Evolutionary conservation across 1,140 invertebrate species (phyloP), one percentile per base, ranked within the genome.

Genomic region (Drosophila melanica): DNA sequence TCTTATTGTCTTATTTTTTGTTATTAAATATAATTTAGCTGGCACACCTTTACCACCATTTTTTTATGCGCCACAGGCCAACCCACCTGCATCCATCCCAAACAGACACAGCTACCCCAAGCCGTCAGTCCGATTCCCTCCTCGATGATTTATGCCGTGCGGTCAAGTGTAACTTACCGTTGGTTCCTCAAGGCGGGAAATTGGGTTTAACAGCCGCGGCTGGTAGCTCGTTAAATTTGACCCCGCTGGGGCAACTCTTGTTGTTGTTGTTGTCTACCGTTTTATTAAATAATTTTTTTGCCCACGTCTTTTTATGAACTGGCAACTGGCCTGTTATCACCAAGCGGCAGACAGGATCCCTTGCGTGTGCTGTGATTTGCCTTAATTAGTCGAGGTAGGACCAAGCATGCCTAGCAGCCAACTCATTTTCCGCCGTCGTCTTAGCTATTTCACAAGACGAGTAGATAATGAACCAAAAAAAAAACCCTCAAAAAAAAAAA

Each of bases 161-260:
- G 85, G 84, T 89, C 84, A 89, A 89, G 85, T 89, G 85, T 89
- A 89, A 90, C 79, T 84, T 85, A 59, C 63, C 76, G 72, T 72
- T 62, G 67, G 62, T 73, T 79, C 75, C 80, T 79, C 37, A 48
- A 72, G 81, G 53, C 79, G 63, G 81, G 79, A 82, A 87, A 79
- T 86, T 86, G 79, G 71, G 82, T 86, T 86, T 86, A 89, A 87
- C 82, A 64, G 82, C 75, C 59, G 54, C 62, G 75, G 76, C 69
- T 75, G 84, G 66, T 79, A 72, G 74, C 80, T 90, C 85, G 84
- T 89, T 89, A 84, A 89, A 90, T 80, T 89, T 74, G 66, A 69
- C 71, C 65, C 57, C 71, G 62, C 69, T 67, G 47, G 76, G 58
- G 27, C 75, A 45, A 76, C 69, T 87, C 74, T 73, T 76, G 77